Evolutionary conservation across 2,113 vertebrate genomes (phyloP).

Genomic region (Mirza zaza): DNA sequence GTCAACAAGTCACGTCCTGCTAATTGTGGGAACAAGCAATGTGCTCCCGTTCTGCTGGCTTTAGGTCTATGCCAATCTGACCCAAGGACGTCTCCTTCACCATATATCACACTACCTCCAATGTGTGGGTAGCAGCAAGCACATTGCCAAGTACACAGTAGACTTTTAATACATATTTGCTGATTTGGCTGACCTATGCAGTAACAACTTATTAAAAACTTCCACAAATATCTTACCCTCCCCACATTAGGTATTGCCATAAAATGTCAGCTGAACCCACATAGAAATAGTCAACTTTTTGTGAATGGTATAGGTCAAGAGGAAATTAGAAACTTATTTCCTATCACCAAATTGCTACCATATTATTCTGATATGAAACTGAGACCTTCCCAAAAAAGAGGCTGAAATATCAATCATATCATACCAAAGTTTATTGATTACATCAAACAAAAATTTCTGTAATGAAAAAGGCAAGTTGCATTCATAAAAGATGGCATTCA

Average conservation of each 20-base stretch:
- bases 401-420: constrained; percentile 81
- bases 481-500: constrained; percentile 88
- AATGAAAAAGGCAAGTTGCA: constrained; percentile 88
- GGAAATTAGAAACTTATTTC: constrained; percentile 42
- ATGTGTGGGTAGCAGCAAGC: not conserved
- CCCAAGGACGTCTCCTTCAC: not conserved
- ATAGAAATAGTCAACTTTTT: not conserved
- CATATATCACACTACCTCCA: not conserved
- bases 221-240: not conserved
- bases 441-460: constrained; percentile 85
- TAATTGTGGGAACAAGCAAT: too few species aligned
- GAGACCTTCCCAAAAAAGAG: constrained; percentile 31
- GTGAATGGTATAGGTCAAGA: not conserved
- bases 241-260: not conserved
- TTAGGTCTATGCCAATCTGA: too few species aligned
- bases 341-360: not conserved
- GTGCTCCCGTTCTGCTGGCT: too few species aligned
- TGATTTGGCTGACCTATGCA: not conserved
- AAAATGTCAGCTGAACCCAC: not conserved
- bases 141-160: not conserved
- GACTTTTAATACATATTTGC: not conserved
- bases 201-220: not conserved
- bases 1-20: too few species aligned
- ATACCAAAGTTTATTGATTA: constrained; percentile 91
- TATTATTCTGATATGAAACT: not conserved